Evolutionary conservation across 1,140 invertebrate genomes (phyloP).

Genomic region (Nixonia krombeini): DNA sequence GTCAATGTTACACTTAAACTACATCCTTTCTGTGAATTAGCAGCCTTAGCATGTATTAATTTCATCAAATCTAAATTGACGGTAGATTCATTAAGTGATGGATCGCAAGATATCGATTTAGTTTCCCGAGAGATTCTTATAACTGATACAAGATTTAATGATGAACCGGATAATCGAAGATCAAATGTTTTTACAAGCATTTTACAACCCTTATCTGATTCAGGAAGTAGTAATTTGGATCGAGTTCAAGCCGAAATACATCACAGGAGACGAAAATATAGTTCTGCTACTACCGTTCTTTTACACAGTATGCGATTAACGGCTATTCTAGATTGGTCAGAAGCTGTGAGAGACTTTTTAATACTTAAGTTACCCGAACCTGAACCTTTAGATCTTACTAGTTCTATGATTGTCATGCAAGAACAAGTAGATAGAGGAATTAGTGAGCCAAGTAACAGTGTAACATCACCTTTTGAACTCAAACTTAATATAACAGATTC

Average conservation of each 20-base stretch:
- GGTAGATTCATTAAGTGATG: constrained; percentile 88
- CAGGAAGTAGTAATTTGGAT: constrained; percentile 69
- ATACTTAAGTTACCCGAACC: constrained; percentile 65
- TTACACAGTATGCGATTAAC: constrained; percentile 97
- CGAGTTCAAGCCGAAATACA: constrained; percentile 89
- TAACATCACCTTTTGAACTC: constrained; percentile 78
- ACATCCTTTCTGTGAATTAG: constrained; percentile 73
- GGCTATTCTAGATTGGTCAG: constrained; percentile 95
- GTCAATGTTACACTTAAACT: constrained; percentile 89
- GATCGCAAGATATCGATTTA: constrained; percentile 92
- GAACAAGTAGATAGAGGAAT: constrained; percentile 18
- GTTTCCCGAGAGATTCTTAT: constrained; percentile 93
- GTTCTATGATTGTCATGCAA: constrained; percentile 11
- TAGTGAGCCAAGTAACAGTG: neutral
- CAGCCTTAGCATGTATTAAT: constrained; percentile 87
- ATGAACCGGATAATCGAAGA: constrained; percentile 78
- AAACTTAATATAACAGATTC: constrained; percentile 97
- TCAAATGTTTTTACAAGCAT: constrained; percentile 93
- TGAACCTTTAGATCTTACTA: constrained; percentile 28
- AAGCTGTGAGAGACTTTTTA: constrained; percentile 87
- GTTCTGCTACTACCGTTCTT: constrained; percentile 89
- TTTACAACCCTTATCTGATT: constrained; percentile 80
- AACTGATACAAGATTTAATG: constrained; percentile 83
- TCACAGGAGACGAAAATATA: constrained; percentile 76
- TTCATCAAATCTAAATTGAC: constrained; percentile 92